These are phyloP conservation scores for Drosophila infuscata DNA, from an alignment of 2,888 invertebrate genomes.

Conservation along the genomic window DNA sequence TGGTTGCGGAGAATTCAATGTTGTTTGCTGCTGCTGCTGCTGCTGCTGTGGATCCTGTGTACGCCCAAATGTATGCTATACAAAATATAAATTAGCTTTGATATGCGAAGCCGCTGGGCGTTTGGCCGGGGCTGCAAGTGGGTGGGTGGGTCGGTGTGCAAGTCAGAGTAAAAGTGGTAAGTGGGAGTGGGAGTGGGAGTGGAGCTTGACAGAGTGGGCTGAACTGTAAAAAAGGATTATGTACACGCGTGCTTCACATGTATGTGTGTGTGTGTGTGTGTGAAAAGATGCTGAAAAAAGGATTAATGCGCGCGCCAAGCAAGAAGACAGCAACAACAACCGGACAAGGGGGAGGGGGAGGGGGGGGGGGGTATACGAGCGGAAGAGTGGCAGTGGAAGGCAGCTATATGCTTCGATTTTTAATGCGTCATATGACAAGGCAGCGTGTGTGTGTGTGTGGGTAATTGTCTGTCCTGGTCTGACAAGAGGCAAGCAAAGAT, in stretches of 20 bases:
- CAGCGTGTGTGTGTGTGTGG: conserved; percentile 30
- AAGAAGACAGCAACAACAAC: conserved; percentile 47
- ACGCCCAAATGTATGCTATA: conserved; percentile 80
- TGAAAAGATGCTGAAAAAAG: conserved; percentile 80
- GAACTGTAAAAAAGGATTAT: conserved; percentile 77
- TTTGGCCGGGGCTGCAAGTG: conserved; percentile 9
- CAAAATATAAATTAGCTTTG: conserved; percentile 82
- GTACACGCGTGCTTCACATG: conserved; percentile 64
- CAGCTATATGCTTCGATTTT: conserved; percentile 75
- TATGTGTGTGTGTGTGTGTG: conserved; percentile 39
- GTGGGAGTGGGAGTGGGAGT: background rate
- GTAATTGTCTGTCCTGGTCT: conserved; percentile 59
- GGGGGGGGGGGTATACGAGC: background rate
- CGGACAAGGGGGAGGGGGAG: background rate
- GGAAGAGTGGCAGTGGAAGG: background rate
- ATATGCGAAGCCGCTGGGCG: conserved; percentile 76
- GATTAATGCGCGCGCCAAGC: conserved; percentile 75
- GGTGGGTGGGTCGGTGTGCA: background rate
- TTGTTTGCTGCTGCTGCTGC: conserved; percentile 17
- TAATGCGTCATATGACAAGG: conserved; percentile 76
- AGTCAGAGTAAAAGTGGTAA: background rate
- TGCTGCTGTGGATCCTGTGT: conserved; percentile 38
- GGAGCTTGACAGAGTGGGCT: conserved; percentile 30
- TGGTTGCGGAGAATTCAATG: conserved; percentile 25
- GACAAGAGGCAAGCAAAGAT: conserved; percentile 32